These are phyloP conservation scores for Eptatretus atami DNA, from an alignment of 2,797 vertebrate species.

Conservation along the genomic window DNA sequence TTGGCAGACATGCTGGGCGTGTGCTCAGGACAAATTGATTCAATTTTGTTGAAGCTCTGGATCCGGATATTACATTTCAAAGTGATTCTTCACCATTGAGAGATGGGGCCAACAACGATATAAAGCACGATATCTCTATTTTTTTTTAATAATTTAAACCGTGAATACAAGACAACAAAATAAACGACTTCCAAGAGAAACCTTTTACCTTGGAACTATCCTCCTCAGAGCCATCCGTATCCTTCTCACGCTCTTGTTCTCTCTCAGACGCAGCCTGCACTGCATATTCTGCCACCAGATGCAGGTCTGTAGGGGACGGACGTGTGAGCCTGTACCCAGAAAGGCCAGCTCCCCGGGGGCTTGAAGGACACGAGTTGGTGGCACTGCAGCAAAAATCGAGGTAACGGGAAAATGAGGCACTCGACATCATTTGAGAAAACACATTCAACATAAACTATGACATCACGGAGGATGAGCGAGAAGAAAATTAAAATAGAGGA, in stretches of 20 bases:
- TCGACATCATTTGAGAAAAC: not conserved
- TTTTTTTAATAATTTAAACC: too few relatives aligned
- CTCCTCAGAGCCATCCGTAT: conserved; percentile 47
- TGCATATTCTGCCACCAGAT: conserved; percentile 58
- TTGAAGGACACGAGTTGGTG: conserved; percentile 89
- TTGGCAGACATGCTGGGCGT: too few relatives aligned
- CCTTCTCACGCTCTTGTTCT: conserved; percentile 54
- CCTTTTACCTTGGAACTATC: conserved; percentile 68
- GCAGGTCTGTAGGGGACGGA: conserved; percentile 50
- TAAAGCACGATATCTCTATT: too few relatives aligned
- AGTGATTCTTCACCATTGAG: too few relatives aligned
- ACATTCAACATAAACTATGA: not conserved
- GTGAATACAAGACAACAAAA: too few relatives aligned
- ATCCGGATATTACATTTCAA: too few relatives aligned
- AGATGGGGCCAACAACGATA: too few relatives aligned
- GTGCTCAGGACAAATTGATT: too few relatives aligned
- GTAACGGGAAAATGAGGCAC: too few relatives aligned
- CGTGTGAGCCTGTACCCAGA: conserved; percentile 72
- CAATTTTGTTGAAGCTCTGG: too few relatives aligned
- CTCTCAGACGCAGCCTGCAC: conserved; percentile 13
- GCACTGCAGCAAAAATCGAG: conserved; percentile 20
- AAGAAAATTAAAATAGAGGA: not conserved
- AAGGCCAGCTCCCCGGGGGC: conserved; percentile 65
- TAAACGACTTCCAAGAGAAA: not conserved
- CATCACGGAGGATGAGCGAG: not conserved